Evolutionary conservation across 2,113 vertebrate species (phyloP).

Genomic region (Aphyosemion australe): DNA sequence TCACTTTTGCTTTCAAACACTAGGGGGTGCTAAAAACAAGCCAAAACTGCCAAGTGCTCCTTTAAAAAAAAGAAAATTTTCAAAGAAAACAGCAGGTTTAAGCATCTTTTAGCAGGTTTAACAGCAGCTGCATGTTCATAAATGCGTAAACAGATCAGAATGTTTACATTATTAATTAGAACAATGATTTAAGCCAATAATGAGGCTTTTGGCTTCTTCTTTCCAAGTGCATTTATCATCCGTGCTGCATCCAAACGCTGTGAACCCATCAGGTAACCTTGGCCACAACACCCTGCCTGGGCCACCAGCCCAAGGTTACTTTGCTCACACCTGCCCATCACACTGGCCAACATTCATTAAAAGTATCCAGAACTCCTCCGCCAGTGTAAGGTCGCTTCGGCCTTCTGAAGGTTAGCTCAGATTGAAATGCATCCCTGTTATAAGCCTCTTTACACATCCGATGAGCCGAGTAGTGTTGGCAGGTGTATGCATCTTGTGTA

Average conservation of each 20-base stretch:
- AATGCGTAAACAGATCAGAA: background rate
- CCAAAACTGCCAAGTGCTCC: too few relatives aligned
- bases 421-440: slow-evolving; percentile 23
- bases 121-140: background rate
- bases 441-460: slow-evolving; percentile 28
- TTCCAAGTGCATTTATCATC: slow-evolving; percentile 15
- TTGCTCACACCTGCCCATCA: slow-evolving; percentile 44
- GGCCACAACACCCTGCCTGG: slow-evolving; percentile 13
- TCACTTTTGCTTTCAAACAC: too few relatives aligned
- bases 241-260: slow-evolving; percentile 19
- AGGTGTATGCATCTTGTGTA: slow-evolving; percentile 21
- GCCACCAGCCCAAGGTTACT: slow-evolving; percentile 41
- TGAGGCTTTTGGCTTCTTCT: background rate
- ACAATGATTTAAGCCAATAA: slow-evolving; percentile 1
- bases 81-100: background rate
- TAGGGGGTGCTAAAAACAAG: too few relatives aligned
- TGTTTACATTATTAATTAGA: background rate
- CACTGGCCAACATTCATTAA: slow-evolving; percentile 52
- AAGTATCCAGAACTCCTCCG: slow-evolving; percentile 28
- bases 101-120: slow-evolving; percentile 6
- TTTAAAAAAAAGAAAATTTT: too few relatives aligned
- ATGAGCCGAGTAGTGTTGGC: background rate
- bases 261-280: slow-evolving; percentile 25
- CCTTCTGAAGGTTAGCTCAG: slow-evolving; percentile 5
- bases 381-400: slow-evolving; percentile 44